Evolutionary conservation across 2,888 invertebrate species (phyloP).

Genomic region (Troilus luridus): DNA sequence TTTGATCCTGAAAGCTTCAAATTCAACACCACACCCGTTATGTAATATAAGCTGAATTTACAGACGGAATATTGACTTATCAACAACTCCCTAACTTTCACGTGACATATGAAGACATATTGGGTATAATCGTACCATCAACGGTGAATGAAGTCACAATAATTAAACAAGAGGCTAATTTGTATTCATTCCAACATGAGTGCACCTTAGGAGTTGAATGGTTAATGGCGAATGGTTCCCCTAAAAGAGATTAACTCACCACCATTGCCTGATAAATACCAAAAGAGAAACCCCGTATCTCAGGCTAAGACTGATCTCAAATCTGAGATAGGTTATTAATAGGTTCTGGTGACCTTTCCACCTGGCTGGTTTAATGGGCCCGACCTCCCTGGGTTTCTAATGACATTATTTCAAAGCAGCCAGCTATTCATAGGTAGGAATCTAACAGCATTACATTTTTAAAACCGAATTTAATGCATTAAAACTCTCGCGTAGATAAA

Average conservation of each 20-base stretch:
- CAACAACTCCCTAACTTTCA: too few relatives aligned
- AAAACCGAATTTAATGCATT: not conserved
- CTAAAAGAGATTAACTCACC: not conserved
- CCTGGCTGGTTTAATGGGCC: not conserved
- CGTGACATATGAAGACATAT: too few relatives aligned
- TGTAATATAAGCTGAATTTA: too few relatives aligned
- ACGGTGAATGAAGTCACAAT: not conserved
- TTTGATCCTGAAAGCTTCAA: too few relatives aligned
- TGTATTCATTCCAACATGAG: not conserved
- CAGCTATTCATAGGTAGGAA: not conserved
- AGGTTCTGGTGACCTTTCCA: not conserved
- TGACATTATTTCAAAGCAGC: slow-evolving; percentile 22
- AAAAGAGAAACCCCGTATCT: not conserved
- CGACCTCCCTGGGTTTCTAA: not conserved
- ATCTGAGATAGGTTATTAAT: slow-evolving; percentile 9
- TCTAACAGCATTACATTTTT: slow-evolving; percentile 1
- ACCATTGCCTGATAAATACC: not conserved
- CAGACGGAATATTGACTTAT: too few relatives aligned
- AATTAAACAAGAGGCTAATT: not conserved
- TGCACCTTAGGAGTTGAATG: not conserved
- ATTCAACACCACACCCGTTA: too few relatives aligned
- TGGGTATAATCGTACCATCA: too few relatives aligned
- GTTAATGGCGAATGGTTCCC: not conserved
- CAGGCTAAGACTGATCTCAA: not conserved
- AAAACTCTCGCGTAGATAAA: not conserved